Evolutionary conservation across 2,888 invertebrate genomes (phyloP).

Genomic region (Drosophila macrospina): DNA sequence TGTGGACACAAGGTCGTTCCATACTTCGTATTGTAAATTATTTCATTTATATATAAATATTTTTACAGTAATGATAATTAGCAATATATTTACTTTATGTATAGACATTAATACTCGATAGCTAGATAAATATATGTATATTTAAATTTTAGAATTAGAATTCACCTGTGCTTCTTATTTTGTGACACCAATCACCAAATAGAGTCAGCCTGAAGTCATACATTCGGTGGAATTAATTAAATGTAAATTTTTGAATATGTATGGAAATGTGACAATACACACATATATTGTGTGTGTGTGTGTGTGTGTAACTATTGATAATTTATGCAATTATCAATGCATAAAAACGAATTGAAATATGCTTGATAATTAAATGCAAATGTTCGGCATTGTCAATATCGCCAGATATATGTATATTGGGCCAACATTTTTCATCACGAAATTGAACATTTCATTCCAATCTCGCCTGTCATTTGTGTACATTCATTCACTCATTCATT

Average conservation of each 20-base stretch:
- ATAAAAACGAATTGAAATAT: constrained; percentile 44
- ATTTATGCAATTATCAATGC: constrained; percentile 54
- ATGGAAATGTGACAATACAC: neutral
- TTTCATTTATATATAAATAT: too few species aligned
- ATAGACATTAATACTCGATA: neutral
- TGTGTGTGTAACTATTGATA: constrained; percentile 25
- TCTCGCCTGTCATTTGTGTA: constrained; percentile 42
- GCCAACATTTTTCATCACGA: constrained; percentile 35
- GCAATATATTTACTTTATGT: neutral
- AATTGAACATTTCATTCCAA: constrained; percentile 11
- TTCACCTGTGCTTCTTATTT: neutral
- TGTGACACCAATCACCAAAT: constrained; percentile 3
- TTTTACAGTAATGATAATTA: too few species aligned
- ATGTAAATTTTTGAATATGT: constrained; percentile 21
- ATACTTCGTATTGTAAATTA: too few species aligned
- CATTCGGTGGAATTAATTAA: neutral
- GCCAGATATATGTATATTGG: neutral
- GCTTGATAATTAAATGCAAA: constrained; percentile 54
- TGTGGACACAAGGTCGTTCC: too few species aligned
- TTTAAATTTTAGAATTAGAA: neutral
- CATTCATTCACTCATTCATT: constrained; percentile 44
- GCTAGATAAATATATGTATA: neutral
- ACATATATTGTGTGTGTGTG: neutral
- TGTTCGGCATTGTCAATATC: constrained; percentile 40
- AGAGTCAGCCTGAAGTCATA: constrained; percentile 1